Percentiles rank a stretch among this genome's conserved stretches.
These are phyloP conservation scores for Globia sparganii DNA, from an alignment of 2,888 invertebrate species.

Conservation along the genomic window DNA sequence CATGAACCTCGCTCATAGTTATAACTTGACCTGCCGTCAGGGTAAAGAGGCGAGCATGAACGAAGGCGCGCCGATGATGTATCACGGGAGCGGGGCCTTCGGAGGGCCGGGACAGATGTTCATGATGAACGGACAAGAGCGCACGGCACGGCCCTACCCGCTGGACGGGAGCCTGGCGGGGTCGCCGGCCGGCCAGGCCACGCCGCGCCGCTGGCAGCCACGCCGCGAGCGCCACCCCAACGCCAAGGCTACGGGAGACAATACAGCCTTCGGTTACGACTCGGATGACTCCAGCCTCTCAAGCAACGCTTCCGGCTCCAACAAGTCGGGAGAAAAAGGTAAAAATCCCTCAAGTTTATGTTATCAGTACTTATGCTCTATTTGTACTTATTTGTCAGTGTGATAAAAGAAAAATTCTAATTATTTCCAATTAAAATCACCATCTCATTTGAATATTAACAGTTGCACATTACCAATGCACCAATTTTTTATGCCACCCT, in stretches of 20 bases:
- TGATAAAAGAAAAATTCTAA: background rate
- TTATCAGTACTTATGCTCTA: conserved; percentile 11
- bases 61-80: conserved; percentile 85
- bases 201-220: conserved; percentile 78
- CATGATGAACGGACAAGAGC: conserved; percentile 80
- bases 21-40: conserved; percentile 72
- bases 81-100: conserved; percentile 81
- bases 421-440: background rate
- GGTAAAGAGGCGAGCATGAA: conserved; percentile 78
- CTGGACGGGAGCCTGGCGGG: conserved; percentile 76
- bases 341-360: conserved; percentile 44
- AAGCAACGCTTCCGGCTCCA: conserved; percentile 88
- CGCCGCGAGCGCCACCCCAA: conserved; percentile 77
- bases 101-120: conserved; percentile 80
- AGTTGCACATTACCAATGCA: too few species aligned
- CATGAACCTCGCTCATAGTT: conserved; percentile 61
- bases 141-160: conserved; percentile 79
- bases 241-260: conserved; percentile 72
- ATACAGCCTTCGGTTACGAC: conserved; percentile 85
- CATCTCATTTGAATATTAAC: conserved; percentile 5
- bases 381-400: conserved; percentile 16
- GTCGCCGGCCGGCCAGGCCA: conserved; percentile 71
- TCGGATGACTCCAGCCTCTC: conserved; percentile 88
- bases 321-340: conserved; percentile 87
- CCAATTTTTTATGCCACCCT: conserved; percentile 32